Percentiles rank a stretch among this genome's conserved stretches.
Evolutionary conservation across 2,888 invertebrate species (phyloP).

Genomic region (Eupithecia tripunctaria): DNA sequence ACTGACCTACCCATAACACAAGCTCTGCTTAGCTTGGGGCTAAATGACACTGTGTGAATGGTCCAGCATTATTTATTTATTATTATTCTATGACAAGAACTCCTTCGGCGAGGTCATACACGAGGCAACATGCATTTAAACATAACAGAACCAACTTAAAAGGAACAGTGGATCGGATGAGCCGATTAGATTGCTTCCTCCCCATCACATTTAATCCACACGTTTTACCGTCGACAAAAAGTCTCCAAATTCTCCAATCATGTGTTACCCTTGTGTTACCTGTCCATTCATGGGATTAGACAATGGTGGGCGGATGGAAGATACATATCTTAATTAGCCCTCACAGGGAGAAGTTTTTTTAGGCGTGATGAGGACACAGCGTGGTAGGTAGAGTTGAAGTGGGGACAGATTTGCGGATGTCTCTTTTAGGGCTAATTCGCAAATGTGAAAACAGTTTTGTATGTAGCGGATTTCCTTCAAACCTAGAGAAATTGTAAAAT

Average conservation of each 20-base stretch:
- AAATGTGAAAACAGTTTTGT: background rate
- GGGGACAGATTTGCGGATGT: background rate
- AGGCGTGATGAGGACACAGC: conserved; percentile 64
- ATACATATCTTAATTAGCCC: conserved; percentile 85
- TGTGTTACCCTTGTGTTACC: conserved; percentile 31
- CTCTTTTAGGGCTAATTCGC: background rate
- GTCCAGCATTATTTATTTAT: too few relatives aligned
- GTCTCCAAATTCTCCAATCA: conserved; percentile 39
- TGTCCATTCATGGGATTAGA: conserved; percentile 40
- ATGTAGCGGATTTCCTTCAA: background rate
- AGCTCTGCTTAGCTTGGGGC: too few relatives aligned
- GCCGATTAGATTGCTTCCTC: conserved; percentile 18
- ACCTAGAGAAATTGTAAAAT: background rate
- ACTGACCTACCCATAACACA: too few relatives aligned
- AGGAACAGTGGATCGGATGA: background rate
- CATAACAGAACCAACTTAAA: background rate
- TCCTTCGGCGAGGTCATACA: background rate
- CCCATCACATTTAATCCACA: conserved; percentile 33
- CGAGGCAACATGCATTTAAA: background rate
- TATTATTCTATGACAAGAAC: background rate
- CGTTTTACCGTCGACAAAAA: conserved; percentile 34
- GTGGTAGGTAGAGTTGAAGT: conserved; percentile 15
- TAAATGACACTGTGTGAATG: too few relatives aligned
- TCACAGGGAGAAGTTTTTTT: conserved; percentile 78
- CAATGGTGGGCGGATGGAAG: conserved; percentile 78